Evolutionary conservation across 2,113 vertebrate species (phyloP).

Genomic region (Perca schrenkii): DNA sequence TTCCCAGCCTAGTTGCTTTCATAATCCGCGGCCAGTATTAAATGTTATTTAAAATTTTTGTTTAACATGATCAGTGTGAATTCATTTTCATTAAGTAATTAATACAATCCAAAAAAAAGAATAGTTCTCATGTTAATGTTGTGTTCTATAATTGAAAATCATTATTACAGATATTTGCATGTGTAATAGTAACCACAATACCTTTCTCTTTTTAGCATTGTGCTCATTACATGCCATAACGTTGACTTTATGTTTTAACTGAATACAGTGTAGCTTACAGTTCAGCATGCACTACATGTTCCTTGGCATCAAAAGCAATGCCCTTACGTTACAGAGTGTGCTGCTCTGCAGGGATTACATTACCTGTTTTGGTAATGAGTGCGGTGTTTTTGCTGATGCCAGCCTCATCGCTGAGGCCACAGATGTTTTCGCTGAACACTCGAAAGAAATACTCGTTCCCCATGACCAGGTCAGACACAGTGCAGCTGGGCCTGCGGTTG

Average conservation of each 20-base stretch:
- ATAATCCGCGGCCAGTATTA: conserved; percentile 46
- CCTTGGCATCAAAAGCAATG: conserved; percentile 4
- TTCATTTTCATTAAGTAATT: conserved; percentile 39
- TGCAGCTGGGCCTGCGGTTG: conserved; percentile 88
- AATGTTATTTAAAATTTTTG: conserved; percentile 51
- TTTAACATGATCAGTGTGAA: conserved; percentile 41
- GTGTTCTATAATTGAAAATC: background rate
- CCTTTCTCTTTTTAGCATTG: background rate
- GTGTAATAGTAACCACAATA: background rate
- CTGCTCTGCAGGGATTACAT: conserved; percentile 24
- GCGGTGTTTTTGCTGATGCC: conserved; percentile 90
- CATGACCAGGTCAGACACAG: conserved; percentile 91
- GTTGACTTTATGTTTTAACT: conserved; percentile 12
- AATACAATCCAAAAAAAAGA: conserved; percentile 29
- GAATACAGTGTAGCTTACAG: conserved; percentile 16
- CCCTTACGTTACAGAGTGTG: background rate
- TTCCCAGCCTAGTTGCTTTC: conserved; percentile 59
- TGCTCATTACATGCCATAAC: background rate
- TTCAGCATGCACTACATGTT: conserved; percentile 28
- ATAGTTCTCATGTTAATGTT: background rate
- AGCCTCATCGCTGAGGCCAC: conserved; percentile 87
- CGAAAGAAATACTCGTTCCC: conserved; percentile 93
- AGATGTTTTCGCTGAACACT: conserved; percentile 90
- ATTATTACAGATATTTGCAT: background rate
- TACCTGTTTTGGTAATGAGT: conserved; percentile 88